phyloP scores from a whole-genome alignment of 2,797 vertebrate species.

The Todus mexicanus region DNA sequence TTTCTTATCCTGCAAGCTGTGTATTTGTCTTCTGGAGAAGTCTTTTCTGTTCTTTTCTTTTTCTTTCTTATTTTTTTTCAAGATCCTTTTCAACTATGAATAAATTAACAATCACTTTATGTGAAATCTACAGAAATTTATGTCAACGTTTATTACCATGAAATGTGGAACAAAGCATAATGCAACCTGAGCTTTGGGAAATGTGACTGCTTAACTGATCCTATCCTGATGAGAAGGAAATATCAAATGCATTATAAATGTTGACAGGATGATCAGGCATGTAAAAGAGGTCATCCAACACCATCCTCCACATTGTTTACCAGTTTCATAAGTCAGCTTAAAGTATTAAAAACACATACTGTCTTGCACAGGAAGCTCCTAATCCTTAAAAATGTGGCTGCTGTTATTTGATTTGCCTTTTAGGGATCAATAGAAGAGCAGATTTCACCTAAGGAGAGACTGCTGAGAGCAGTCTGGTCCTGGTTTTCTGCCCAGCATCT shows the following conservation, averaged over 20 bases:
- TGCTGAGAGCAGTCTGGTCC: background rate
- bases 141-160: slow-evolving; percentile 57
- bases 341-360: slow-evolving; percentile 58
- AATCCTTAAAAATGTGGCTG: slow-evolving; percentile 61
- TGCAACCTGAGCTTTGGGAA: slow-evolving; percentile 57
- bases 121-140: slow-evolving; percentile 67
- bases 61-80: background rate
- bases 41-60: background rate
- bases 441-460: slow-evolving; percentile 33
- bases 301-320: slow-evolving; percentile 40
- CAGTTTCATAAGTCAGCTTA: slow-evolving; percentile 53
- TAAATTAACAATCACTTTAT: slow-evolving; percentile 65
- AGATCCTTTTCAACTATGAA: slow-evolving; percentile 34
- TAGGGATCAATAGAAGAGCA: slow-evolving; percentile 27
- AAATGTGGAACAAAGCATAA: slow-evolving; percentile 58
- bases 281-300: slow-evolving; percentile 55
- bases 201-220: slow-evolving; percentile 53
- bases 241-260: slow-evolving; percentile 43
- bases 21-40: slow-evolving; percentile 29
- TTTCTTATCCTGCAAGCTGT: slow-evolving; percentile 5
- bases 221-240: slow-evolving; percentile 47
- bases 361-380: slow-evolving; percentile 51
- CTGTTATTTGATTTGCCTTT: slow-evolving; percentile 62
- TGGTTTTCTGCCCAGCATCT: background rate
- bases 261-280: slow-evolving; percentile 42